Evolutionary conservation across 2,797 vertebrate genomes (phyloP).

Genomic region (Anabacerthia variegaticeps): DNA sequence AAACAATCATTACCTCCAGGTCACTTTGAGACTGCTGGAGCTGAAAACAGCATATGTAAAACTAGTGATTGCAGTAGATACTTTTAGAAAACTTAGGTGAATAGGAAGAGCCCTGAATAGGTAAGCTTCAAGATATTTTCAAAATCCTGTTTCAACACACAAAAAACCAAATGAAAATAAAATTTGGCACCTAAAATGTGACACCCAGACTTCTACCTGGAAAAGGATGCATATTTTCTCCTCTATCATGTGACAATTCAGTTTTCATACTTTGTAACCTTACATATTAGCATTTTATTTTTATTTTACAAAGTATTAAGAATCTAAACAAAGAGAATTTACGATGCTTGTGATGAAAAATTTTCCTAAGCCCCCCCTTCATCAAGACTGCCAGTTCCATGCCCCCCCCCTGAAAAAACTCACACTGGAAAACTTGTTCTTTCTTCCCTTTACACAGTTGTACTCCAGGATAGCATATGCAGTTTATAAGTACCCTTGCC

Average conservation of each 20-base stretch:
- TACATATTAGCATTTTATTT: not conserved
- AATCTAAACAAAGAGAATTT: not conserved
- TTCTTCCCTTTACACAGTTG: not conserved
- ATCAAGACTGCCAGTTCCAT: not conserved
- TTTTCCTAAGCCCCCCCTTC: not conserved
- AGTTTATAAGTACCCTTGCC: not conserved
- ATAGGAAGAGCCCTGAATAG: not conserved
- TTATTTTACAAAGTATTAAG: not conserved
- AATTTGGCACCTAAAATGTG: not conserved
- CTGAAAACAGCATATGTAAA: not conserved
- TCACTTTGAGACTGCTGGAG: not conserved
- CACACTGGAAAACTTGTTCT: not conserved
- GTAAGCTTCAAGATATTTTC: not conserved
- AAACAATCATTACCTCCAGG: constrained; percentile 48
- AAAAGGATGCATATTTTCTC: not conserved
- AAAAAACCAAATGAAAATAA: not conserved
- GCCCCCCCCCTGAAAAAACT: accelerated
- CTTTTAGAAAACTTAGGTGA: not conserved
- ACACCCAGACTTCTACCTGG: not conserved
- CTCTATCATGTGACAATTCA: not conserved
- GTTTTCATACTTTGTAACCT: not conserved
- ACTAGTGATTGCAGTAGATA: not conserved
- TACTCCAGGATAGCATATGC: not conserved
- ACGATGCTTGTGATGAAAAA: not conserved
- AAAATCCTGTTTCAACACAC: not conserved